phyloP scores from a whole-genome alignment of 2,113 vertebrate species.

The Laticauda laticaudata region DNA sequence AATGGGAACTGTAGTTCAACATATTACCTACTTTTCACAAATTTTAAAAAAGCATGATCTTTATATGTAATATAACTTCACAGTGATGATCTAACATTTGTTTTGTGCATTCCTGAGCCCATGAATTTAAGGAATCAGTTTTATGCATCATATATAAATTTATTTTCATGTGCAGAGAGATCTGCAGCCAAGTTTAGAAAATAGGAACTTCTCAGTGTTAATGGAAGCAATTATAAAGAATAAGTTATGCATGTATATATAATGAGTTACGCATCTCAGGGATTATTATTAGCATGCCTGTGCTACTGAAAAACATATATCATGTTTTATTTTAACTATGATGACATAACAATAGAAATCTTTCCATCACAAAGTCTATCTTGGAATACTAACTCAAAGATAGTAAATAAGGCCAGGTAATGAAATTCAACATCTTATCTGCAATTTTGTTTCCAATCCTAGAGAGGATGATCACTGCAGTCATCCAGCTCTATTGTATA shows the following conservation, averaged over 20 bases:
- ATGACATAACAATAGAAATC: neutral
- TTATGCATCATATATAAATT: conserved; percentile 51
- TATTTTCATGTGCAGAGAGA: conserved; percentile 27
- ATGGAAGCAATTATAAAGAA: conserved; percentile 46
- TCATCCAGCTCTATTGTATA: neutral
- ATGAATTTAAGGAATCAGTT: conserved; percentile 56
- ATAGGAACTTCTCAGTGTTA: conserved; percentile 8
- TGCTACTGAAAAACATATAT: neutral
- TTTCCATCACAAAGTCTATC: neutral
- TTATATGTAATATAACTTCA: conserved; percentile 33
- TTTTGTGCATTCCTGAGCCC: conserved; percentile 42
- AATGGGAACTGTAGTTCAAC: neutral
- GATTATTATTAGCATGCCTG: neutral
- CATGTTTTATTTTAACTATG: neutral
- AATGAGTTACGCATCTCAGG: neutral
- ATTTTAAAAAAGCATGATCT: neutral
- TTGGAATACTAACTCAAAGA: neutral
- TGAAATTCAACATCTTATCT: neutral
- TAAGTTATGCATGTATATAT: neutral
- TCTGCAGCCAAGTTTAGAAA: conserved; percentile 49
- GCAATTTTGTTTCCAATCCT: neutral
- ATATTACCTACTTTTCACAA: conserved; percentile 14
- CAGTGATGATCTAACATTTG: conserved; percentile 49
- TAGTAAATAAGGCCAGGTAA: neutral
- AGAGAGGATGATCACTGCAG: neutral